Percentiles rank a stretch among this genome's conserved stretches.
Conservation (phyloP, 1,140 invertebrate species). For the Colletes latitarsis region DNA sequence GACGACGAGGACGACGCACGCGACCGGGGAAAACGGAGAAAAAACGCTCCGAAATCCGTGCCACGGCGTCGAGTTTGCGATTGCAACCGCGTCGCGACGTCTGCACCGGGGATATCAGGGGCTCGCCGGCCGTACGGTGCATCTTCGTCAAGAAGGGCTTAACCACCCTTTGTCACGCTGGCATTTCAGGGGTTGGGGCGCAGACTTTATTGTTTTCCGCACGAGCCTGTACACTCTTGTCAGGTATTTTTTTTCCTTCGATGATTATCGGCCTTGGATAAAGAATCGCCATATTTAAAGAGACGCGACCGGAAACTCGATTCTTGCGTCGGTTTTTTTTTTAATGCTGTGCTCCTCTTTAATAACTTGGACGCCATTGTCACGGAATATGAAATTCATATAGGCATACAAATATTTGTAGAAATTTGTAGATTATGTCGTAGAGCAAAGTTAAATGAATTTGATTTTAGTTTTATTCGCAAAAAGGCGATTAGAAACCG, state of each 20-base stretch:
- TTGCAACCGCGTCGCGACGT: slow-evolving; percentile 48
- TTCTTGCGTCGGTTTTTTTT: neutral
- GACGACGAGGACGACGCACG: neutral
- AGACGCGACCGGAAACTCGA: neutral
- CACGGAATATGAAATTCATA: too few relatives aligned
- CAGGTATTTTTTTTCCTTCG: slow-evolving; percentile 59
- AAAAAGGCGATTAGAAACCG: too few relatives aligned
- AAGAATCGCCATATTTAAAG: slow-evolving; percentile 43
- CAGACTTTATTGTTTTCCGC: slow-evolving; percentile 74
- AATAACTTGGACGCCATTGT: too few relatives aligned
- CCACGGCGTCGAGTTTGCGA: neutral
- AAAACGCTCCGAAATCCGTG: neutral
- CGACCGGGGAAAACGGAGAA: neutral
- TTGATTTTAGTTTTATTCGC: too few relatives aligned
- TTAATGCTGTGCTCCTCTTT: neutral
- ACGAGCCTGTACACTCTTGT: slow-evolving; percentile 68
- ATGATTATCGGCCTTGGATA: slow-evolving; percentile 12
- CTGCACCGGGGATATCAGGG: slow-evolving; percentile 51
- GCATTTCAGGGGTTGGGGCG: slow-evolving; percentile 68
- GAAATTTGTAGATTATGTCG: too few relatives aligned
- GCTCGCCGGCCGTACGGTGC: slow-evolving; percentile 62
- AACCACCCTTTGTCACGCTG: slow-evolving; percentile 73
- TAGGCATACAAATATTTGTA: too few relatives aligned
- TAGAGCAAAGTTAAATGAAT: too few relatives aligned
- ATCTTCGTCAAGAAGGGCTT: slow-evolving; percentile 74